Base-by-base conservation (phyloP, 2,797 vertebrate species). In the Tolypeutes matacus region DNA sequence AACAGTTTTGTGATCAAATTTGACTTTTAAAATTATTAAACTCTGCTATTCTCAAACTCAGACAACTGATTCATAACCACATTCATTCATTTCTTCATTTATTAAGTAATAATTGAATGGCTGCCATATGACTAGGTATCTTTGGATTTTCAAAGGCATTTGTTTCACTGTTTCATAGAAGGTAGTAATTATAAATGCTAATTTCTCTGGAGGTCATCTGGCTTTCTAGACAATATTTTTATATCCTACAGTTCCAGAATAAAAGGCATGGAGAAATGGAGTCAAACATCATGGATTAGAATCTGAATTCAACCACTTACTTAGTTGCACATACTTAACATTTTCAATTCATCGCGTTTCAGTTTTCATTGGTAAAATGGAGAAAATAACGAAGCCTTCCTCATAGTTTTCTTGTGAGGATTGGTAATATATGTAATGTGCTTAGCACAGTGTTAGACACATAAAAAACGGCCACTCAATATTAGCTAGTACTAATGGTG, bases 1-100 rank as follows among this genome's bases (percentile, higher is more conserved):
- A 64, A 36, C 5, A 73, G 10, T 67, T 92, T 97, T 91, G 46
- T 86, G 94, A 89, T 91, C 42, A 95, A 84, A 69, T 94, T 80
- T 92, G 42, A 89, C 65, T 91, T 96, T 78, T 49, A 46, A 92
- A 94, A 75, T 88, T 60, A 96, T 73, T 92, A 78, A 91, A 70
- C n/a, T 39, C 39, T 93, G 34, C 14, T 73, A 14, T 78, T 49
- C 25, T 96, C 56, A 77, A 31, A 69, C 39, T 85, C 46, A 70
- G 27, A 64, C 27, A 93, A 75, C 29, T 88, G 31, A 14, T 25
- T 91, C 7, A 84, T 65, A 87, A 91, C 3, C 25, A 10, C 7
- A 62, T 60, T 80, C 31, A 58, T 67, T 70, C 39, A 73, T 70
- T 58, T 85, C 17, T 87, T 93, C 10, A 81, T 77, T 92, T 80